These are phyloP conservation scores for Sandelia bainsii DNA, from an alignment of 2,797 vertebrate species.

Conservation along the genomic window DNA sequence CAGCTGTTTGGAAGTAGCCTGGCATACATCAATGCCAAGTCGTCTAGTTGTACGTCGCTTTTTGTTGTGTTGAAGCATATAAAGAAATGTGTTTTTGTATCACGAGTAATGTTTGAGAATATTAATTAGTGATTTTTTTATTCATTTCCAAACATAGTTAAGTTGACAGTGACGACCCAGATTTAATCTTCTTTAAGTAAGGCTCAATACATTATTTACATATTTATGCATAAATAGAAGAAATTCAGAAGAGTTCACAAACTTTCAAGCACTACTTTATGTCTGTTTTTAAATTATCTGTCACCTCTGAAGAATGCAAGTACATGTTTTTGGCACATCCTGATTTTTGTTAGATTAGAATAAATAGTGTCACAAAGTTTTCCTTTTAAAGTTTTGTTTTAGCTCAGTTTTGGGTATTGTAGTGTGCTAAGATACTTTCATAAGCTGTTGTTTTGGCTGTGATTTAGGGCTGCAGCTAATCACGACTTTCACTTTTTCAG, in stretches of 20 bases:
- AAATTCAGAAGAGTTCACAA: too few species aligned
- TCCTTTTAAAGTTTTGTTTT: not conserved
- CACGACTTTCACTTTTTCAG: not conserved
- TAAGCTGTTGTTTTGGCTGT: not conserved
- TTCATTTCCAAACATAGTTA: slow-evolving; percentile 11
- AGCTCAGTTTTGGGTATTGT: not conserved
- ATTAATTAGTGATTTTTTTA: slow-evolving; percentile 51
- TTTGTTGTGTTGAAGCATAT: slow-evolving; percentile 34
- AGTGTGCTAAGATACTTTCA: not conserved
- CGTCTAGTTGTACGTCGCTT: slow-evolving; percentile 53
- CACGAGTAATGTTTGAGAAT: slow-evolving; percentile 39
- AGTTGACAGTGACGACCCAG: not conserved
- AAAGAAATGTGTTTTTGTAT: slow-evolving; percentile 26
- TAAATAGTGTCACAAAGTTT: not conserved
- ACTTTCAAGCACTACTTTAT: too few species aligned
- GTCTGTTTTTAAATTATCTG: too few species aligned
- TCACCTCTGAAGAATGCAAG: slow-evolving; percentile 1
- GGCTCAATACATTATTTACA: too few species aligned
- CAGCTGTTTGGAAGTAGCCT: slow-evolving; percentile 75
- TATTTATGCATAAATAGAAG: too few species aligned
- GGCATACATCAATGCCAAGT: slow-evolving; percentile 75
- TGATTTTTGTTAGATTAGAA: not conserved
- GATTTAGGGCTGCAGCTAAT: not conserved
- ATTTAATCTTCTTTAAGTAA: too few species aligned
- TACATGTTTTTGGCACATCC: not conserved